phyloP scores from a whole-genome alignment of 2,113 vertebrate species.

The Rhea americana region DNA sequence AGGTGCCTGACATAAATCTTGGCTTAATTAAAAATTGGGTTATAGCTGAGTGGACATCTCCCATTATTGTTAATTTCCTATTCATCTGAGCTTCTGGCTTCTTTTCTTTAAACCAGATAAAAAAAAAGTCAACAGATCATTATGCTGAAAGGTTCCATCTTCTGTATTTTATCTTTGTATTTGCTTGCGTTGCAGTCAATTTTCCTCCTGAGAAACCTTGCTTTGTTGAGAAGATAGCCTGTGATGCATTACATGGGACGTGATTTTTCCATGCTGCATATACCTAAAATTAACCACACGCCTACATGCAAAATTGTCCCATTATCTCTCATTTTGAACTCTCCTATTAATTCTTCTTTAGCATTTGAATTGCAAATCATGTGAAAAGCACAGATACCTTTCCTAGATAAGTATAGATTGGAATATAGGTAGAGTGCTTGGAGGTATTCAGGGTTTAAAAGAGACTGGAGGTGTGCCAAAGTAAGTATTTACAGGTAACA shows the following conservation, averaged over 20 bases:
- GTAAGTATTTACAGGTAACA: background rate
- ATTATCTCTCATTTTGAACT: slow-evolving; percentile 1
- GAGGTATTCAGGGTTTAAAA: background rate
- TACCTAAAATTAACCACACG: background rate
- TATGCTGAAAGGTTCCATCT: background rate
- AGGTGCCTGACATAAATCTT: slow-evolving; percentile 56
- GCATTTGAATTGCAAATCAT: background rate
- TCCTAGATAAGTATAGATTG: background rate
- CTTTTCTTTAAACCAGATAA: background rate
- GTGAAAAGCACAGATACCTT: background rate
- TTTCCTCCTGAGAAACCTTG: slow-evolving; percentile 12
- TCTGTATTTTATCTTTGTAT: slow-evolving; percentile 7
- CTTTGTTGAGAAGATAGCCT: background rate
- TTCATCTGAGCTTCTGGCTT: background rate
- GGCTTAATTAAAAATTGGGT: slow-evolving; percentile 66
- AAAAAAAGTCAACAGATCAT: background rate
- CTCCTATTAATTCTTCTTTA: background rate
- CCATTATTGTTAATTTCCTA: slow-evolving; percentile 44
- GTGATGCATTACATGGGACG: background rate
- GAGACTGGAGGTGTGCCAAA: background rate
- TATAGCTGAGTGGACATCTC: slow-evolving; percentile 47
- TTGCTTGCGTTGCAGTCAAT: background rate
- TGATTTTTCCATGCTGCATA: background rate
- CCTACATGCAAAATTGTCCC: background rate
- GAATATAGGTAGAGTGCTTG: background rate